A percentile compares a stretch with the other conserved stretches of the same genome.
These are phyloP conservation scores for Nesoenas mayeri DNA, from an alignment of 2,113 vertebrate species.

Conservation along the genomic window DNA sequence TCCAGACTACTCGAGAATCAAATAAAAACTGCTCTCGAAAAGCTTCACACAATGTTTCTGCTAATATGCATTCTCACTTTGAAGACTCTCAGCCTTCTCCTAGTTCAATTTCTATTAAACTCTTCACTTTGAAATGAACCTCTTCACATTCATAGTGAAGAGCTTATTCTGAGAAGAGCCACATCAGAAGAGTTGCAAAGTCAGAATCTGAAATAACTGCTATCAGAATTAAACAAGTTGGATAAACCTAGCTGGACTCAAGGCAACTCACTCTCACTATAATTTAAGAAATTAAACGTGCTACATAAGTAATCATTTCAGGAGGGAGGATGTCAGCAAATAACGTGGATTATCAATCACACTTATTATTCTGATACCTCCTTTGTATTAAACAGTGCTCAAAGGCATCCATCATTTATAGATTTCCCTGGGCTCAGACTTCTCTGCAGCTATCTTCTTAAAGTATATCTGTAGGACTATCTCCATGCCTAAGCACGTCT, in stretches of 20 bases:
- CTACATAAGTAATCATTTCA: neutral
- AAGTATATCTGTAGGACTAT: neutral
- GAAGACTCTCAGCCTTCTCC: neutral
- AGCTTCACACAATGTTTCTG: neutral
- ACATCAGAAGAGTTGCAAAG: neutral
- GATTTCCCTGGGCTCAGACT: neutral
- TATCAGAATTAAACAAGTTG: neutral
- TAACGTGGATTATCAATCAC: neutral
- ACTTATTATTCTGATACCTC: neutral
- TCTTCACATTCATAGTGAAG: accelerated
- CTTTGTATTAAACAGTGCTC: neutral
- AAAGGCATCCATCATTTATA: neutral
- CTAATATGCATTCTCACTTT: neutral
- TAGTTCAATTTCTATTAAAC: neutral
- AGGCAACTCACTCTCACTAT: neutral
- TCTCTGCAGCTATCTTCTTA: neutral
- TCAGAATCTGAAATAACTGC: neutral
- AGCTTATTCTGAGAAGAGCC: neutral
- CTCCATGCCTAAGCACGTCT: neutral
- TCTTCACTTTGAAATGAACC: neutral
- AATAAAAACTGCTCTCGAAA: neutral
- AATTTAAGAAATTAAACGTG: neutral
- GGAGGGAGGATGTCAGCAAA: neutral
- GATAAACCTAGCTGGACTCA: neutral
- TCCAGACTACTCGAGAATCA: neutral